A percentile compares a stretch with the other conserved stretches of the same genome.
Evolutionary conservation across 1,140 invertebrate species (phyloP).

Genomic region (Bursaphelenchus mucronatus): DNA sequence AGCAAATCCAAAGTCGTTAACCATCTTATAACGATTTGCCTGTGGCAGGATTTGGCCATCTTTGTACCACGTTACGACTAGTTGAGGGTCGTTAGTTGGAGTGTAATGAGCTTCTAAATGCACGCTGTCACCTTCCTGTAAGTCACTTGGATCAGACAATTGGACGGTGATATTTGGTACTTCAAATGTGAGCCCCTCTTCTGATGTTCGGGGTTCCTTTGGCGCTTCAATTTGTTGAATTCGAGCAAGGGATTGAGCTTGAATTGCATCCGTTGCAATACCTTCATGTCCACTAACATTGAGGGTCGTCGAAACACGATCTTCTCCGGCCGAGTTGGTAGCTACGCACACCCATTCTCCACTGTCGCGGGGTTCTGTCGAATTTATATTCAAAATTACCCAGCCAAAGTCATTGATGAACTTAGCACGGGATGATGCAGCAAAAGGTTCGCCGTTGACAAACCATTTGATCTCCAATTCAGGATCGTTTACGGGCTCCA

Average conservation of each 20-base stretch:
- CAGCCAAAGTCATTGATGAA: constrained; percentile 76
- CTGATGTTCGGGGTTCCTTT: constrained; percentile 33
- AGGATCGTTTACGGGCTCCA: constrained; percentile 90
- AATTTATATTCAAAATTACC: constrained; percentile 78
- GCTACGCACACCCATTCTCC: constrained; percentile 58
- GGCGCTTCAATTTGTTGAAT: constrained; percentile 79
- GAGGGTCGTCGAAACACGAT: constrained; percentile 40
- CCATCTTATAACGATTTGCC: constrained; percentile 62
- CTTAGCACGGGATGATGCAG: constrained; percentile 68
- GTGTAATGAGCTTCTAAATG: constrained; percentile 80
- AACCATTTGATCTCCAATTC: constrained; percentile 97
- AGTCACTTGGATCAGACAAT: constrained; percentile 75
- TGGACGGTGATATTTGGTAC: constrained; percentile 86
- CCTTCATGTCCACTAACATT: constrained; percentile 70
- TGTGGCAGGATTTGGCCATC: constrained; percentile 50
- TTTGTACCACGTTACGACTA: constrained; percentile 44
- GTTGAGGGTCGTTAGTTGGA: constrained; percentile 79
- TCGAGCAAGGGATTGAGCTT: constrained; percentile 89
- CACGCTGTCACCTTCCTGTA: constrained; percentile 74
- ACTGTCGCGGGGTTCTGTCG: constrained; percentile 61
- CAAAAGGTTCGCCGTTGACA: constrained; percentile 60
- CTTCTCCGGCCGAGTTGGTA: constrained; percentile 54
- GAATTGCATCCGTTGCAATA: constrained; percentile 86
- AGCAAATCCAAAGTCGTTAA: constrained; percentile 65
- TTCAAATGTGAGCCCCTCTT: constrained; percentile 57